phyloP scores from a whole-genome alignment of 2,797 vertebrate genomes.

The Spinibarbus caldwelli region DNA sequence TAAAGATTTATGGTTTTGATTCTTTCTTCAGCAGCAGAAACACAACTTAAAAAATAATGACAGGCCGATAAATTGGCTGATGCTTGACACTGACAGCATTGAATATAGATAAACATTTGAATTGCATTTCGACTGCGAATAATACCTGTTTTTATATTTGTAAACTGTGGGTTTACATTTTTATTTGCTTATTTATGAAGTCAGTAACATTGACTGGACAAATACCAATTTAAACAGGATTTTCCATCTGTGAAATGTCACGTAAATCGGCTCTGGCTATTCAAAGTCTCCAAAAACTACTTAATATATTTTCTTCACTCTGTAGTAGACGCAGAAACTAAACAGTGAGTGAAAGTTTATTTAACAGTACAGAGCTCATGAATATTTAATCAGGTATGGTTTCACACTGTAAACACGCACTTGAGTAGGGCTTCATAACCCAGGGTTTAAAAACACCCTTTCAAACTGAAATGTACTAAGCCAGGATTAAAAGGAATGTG shows the following conservation, averaged over 20 bases:
- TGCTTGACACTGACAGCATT: not conserved
- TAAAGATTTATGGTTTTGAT: not conserved
- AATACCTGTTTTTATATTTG: not conserved
- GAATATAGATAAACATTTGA: not conserved
- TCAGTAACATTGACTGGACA: not conserved
- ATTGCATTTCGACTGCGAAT: not conserved
- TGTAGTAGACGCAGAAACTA: not conserved
- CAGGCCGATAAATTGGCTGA: not conserved
- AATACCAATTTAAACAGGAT: not conserved
- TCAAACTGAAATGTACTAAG: not conserved
- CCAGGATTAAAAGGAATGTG: not conserved
- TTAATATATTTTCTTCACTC: not conserved
- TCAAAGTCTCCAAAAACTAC: not conserved
- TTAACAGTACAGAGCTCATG: not conserved
- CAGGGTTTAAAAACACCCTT: not conserved
- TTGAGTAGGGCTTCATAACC: not conserved
- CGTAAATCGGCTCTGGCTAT: not conserved
- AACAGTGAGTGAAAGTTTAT: not conserved
- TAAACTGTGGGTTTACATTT: not conserved
- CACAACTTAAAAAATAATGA: not conserved
- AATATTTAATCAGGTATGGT: not conserved
- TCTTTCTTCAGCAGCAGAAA: constrained; percentile 38
- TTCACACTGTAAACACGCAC: not conserved
- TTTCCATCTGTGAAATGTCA: not conserved
- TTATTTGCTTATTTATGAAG: not conserved